These are phyloP conservation scores for Plotosus lineatus DNA, from an alignment of 2,113 vertebrate species.

Conservation along the genomic window DNA sequence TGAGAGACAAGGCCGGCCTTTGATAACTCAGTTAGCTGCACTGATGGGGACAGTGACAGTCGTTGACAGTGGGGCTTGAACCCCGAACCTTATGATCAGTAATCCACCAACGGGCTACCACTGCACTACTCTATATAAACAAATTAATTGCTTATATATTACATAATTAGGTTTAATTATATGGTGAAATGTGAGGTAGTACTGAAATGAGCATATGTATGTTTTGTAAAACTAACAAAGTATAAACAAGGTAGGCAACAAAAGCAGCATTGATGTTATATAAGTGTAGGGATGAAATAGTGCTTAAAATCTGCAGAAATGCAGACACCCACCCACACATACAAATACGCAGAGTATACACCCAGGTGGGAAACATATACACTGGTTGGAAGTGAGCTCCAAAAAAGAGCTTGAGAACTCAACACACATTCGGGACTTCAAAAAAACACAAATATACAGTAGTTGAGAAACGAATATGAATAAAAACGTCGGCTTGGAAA, in stretches of 20 bases:
- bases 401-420: background rate
- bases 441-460: background rate
- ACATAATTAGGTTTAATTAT: slow-evolving; percentile 4
- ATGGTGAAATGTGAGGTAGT: too few species aligned
- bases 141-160: too few species aligned
- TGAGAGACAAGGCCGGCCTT: too few species aligned
- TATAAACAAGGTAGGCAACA: background rate
- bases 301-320: background rate
- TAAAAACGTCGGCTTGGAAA: background rate
- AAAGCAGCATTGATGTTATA: slow-evolving; percentile 17
- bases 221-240: slow-evolving; percentile 14
- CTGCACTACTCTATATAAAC: too few species aligned
- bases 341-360: background rate
- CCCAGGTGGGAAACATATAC: background rate
- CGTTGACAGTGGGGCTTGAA: too few species aligned
- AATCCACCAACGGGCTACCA: too few species aligned
- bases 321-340: background rate
- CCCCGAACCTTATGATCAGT: too few species aligned
- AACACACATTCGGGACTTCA: slow-evolving; percentile 12
- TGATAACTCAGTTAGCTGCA: too few species aligned
- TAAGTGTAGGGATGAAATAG: background rate
- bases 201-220: background rate
- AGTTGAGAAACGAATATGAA: background rate
- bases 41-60: too few species aligned
- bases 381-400: slow-evolving; percentile 5